Conservation (phyloP, 37 sponge, comb jelly and placozoan genomes). For the Eunapius fragilis region DNA sequence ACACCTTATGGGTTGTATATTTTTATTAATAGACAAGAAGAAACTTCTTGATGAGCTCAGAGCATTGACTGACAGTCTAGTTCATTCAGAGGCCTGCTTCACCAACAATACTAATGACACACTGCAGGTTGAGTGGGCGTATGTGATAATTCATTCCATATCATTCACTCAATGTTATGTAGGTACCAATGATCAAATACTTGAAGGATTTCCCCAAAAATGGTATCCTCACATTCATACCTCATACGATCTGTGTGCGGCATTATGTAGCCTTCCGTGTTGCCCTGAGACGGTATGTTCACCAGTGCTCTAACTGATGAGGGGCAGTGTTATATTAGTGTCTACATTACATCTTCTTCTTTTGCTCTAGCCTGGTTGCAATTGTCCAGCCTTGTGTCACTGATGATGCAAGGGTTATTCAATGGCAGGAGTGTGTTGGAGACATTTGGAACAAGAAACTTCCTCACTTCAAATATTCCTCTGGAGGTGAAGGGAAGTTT, state of each 20-base stretch:
- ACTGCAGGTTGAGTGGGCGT: slow-evolving; percentile 17
- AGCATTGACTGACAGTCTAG: background rate
- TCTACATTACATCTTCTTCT: background rate
- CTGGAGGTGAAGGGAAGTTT: background rate
- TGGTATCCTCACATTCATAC: slow-evolving; percentile 32
- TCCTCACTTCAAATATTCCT: slow-evolving; percentile 5
- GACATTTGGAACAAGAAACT: slow-evolving; percentile 45
- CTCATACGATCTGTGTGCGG: slow-evolving; percentile 31
- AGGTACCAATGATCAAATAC: slow-evolving; percentile 25
- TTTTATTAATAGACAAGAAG: background rate
- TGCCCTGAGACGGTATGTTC: slow-evolving; percentile 26
- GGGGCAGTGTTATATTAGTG: no score
- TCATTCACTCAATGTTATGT: background rate
- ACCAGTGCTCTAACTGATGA: background rate
- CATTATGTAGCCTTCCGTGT: slow-evolving; percentile 55
- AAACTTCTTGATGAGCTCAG: slow-evolving; percentile 12
- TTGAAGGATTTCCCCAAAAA: slow-evolving; percentile 19
- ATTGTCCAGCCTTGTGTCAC: slow-evolving; percentile 12
- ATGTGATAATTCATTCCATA: background rate
- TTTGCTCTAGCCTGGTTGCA: background rate
- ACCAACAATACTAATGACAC: slow-evolving; percentile 2
- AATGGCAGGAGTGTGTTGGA: slow-evolving; percentile 45
- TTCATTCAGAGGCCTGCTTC: slow-evolving; percentile 13
- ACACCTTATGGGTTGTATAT: background rate
- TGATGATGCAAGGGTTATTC: background rate